phyloP scores from a whole-genome alignment of 2,113 vertebrate genomes.

The Caranx ignobilis region DNA sequence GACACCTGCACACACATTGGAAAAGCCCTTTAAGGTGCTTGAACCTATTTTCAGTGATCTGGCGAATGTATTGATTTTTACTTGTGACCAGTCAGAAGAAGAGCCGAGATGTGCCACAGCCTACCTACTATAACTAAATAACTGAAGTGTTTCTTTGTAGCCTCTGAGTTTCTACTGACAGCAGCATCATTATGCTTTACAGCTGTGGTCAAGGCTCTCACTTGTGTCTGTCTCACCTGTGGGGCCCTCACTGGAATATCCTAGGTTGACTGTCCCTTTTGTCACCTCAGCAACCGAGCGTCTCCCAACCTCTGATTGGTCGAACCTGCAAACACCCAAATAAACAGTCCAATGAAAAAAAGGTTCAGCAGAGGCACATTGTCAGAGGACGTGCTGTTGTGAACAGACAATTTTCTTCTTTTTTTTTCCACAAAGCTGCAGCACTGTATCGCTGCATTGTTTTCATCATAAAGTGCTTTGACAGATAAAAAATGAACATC shows the following conservation, averaged over 20 bases:
- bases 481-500: conserved; percentile 46
- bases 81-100: too few species aligned
- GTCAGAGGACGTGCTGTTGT: conserved; percentile 27
- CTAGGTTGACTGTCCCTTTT: conserved; percentile 71
- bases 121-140: neutral
- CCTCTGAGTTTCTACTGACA: neutral
- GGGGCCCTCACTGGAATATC: conserved; percentile 60
- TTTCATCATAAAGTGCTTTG: conserved; percentile 53
- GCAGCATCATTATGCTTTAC: neutral
- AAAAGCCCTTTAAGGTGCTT: neutral
- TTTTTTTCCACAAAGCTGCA: conserved; percentile 36
- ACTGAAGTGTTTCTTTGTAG: neutral
- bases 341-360: conserved; percentile 41
- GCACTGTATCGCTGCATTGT: conserved; percentile 34
- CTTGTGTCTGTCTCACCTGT: conserved; percentile 66
- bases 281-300: conserved; percentile 54
- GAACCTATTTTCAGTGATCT: too few species aligned
- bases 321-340: conserved; percentile 61
- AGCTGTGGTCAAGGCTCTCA: neutral
- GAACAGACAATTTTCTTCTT: conserved; percentile 53
- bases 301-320: conserved; percentile 45
- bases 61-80: too few species aligned
- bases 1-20: too few species aligned
- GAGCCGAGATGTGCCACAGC: neutral
- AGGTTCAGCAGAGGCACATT: conserved; percentile 38